These are phyloP conservation scores for Cartodere bifasciata DNA, from an alignment of 2,888 invertebrate species.

Conservation along the genomic window DNA sequence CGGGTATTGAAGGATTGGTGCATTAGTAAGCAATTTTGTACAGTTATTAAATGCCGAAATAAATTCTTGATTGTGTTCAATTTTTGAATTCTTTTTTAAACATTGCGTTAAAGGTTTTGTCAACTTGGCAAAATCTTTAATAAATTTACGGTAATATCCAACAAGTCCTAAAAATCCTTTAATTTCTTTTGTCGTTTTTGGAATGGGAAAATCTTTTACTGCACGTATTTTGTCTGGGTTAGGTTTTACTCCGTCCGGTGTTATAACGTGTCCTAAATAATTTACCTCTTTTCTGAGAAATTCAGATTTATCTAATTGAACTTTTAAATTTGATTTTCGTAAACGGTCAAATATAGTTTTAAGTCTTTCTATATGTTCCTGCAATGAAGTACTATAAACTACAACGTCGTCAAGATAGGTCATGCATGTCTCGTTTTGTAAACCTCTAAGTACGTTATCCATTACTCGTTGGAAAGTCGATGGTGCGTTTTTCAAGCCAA, in stretches of 20 bases:
- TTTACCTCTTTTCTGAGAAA: slow-evolving; percentile 5
- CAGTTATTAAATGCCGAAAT: slow-evolving; percentile 7
- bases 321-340: slow-evolving; percentile 6
- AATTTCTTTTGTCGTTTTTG: slow-evolving; percentile 8
- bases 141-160: slow-evolving; percentile 9
- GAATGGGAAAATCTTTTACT: slow-evolving; percentile 6
- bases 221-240: slow-evolving; percentile 9
- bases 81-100: slow-evolving; percentile 9
- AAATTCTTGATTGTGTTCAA: slow-evolving; percentile 2
- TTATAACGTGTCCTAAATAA: slow-evolving; percentile 9
- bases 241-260: slow-evolving; percentile 10
- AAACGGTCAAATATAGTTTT: slow-evolving; percentile 3
- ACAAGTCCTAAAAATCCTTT: slow-evolving; percentile 6
- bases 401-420: no score
- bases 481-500: no score
- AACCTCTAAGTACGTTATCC: no score
- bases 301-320: slow-evolving; percentile 9
- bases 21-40: slow-evolving; percentile 9
- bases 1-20: slow-evolving; percentile 13
- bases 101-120: slow-evolving; percentile 11
- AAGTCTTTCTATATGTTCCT: slow-evolving; percentile 5
- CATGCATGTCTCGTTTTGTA: no score
- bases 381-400: slow-evolving; percentile 1
- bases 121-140: slow-evolving; percentile 11
- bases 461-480: no score